Base-by-base conservation (phyloP, 2,888 invertebrate genomes). In the Harmothoe impar region DNA sequence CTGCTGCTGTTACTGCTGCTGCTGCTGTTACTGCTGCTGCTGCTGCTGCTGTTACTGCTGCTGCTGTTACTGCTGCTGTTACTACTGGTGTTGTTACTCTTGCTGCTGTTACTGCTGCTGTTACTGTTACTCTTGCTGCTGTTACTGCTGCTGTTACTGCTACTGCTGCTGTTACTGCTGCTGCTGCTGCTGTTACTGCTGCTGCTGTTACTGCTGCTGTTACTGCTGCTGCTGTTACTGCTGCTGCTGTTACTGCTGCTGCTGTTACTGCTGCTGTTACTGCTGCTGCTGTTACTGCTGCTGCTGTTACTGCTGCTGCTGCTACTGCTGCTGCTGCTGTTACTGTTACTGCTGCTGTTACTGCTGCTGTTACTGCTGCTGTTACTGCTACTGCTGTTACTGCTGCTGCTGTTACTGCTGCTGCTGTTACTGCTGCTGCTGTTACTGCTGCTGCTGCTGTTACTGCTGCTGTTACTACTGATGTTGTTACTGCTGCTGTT, bases 261-360 rank as follows among this genome's bases (percentile, higher is more conserved):
- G 33, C 85, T 85, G 33, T 52, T 35, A 88, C 23, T 35, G 62
- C 23, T 35, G 52, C 54, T 35, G 20, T 31, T 88, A 23, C 54
- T 23, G 23, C 51, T 88, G 23, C 88, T 88, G 52, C 51, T 23
- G 29, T 23, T 51, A 88, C 51, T 85, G 33, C 85, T 85, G 33
- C 85, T 85, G 33, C 85, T 85, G 33, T 33, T 85, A 85, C n/a
- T n/a, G n/a, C n/a, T n/a, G n/a, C n/a, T n/a, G n/a, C 85, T 85
- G 33, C 85, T 85, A 85, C 85, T 85, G 33, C 85, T 85, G 33
- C 85, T 85, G 33, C 85, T 85, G 33, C 85, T 85, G 33, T 33
- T 85, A 85, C 85, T 85, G 33, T 33, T 33, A n/a, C n/a, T n/a
- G n/a, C n/a, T n/a, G n/a, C n/a, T n/a, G n/a, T n/a, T n/a, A n/a